These are phyloP conservation scores for Tanytarsus gracilentus DNA, from an alignment of 2,888 invertebrate species.

Conservation along the genomic window DNA sequence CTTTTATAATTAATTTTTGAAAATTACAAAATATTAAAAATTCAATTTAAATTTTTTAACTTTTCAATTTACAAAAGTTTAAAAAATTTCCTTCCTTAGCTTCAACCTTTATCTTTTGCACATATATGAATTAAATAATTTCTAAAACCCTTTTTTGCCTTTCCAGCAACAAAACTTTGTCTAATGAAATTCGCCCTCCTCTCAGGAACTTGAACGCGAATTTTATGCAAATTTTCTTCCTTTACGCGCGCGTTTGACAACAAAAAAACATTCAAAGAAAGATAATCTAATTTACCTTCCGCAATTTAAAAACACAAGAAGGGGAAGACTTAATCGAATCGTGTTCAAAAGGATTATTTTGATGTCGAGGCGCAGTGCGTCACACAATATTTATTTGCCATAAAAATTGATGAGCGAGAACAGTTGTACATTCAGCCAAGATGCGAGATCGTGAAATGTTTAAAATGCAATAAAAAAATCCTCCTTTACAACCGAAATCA, in stretches of 20 bases:
- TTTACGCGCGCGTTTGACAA: not conserved
- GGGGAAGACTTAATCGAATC: slow-evolving; percentile 10
- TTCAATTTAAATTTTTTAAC: no score
- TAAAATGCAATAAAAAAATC: slow-evolving; percentile 23
- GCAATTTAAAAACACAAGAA: not conserved
- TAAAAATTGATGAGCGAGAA: slow-evolving; percentile 27
- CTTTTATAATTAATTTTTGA: no score
- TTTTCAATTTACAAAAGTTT: no score
- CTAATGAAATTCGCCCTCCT: no score
- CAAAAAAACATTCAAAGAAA: not conserved
- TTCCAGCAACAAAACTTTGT: no score
- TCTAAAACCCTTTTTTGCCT: no score
- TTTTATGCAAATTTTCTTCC: slow-evolving; percentile 18
- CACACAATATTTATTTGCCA: slow-evolving; percentile 27
- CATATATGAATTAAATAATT: no score
- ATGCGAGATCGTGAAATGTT: slow-evolving; percentile 2
- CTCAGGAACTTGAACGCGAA: slow-evolving; percentile 2
- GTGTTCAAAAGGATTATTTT: slow-evolving; percentile 14
- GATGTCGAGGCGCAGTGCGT: not conserved
- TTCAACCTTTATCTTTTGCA: no score
- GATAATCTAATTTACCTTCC: not conserved
- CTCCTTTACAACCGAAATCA: not conserved
- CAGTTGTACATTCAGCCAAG: slow-evolving; percentile 3
- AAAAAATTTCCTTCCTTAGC: no score
- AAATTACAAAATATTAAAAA: no score